Evolutionary conservation across 2,113 vertebrate genomes (phyloP).

Genomic region (Psittacula cyanocephala): DNA sequence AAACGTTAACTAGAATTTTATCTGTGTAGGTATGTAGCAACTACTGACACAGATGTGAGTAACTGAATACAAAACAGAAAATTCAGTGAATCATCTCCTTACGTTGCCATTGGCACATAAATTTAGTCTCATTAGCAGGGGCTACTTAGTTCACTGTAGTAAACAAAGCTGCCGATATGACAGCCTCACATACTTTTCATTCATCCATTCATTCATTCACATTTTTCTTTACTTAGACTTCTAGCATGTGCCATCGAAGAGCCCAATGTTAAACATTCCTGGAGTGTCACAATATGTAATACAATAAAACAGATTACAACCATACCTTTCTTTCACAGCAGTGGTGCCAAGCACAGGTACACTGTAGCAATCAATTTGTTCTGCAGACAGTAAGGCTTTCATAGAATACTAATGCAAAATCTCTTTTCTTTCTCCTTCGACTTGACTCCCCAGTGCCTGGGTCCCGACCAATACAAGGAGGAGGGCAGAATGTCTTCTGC

Average conservation of each 20-base stretch:
- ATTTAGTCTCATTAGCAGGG: constrained; percentile 70
- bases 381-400: constrained; percentile 90
- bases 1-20: constrained; percentile 42
- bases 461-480: constrained; percentile 88
- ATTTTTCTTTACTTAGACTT: constrained; percentile 63
- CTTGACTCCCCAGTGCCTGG: constrained; percentile 86
- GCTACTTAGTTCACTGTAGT: constrained; percentile 66
- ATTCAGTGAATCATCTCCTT: constrained; percentile 63
- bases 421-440: constrained; percentile 85
- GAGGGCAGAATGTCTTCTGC: constrained; percentile 87
- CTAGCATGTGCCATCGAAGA: constrained; percentile 60
- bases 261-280: constrained; percentile 73
- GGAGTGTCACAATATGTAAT: constrained; percentile 79
- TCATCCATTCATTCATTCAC: constrained; percentile 55
- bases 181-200: constrained; percentile 57
- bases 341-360: constrained; percentile 94
- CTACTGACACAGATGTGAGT: constrained; percentile 32
- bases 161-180: constrained; percentile 68
- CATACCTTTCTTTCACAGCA: constrained; percentile 91
- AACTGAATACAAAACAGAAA: constrained; percentile 42
- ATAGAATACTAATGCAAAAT: constrained; percentile 92
- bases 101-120: constrained; percentile 52
- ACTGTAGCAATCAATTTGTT: constrained; percentile 97
- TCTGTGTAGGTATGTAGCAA: constrained; percentile 22
- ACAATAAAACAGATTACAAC: constrained; percentile 88